phyloP scores from a whole-genome alignment of 2,888 invertebrate genomes.

The Acleris holmiana region DNA sequence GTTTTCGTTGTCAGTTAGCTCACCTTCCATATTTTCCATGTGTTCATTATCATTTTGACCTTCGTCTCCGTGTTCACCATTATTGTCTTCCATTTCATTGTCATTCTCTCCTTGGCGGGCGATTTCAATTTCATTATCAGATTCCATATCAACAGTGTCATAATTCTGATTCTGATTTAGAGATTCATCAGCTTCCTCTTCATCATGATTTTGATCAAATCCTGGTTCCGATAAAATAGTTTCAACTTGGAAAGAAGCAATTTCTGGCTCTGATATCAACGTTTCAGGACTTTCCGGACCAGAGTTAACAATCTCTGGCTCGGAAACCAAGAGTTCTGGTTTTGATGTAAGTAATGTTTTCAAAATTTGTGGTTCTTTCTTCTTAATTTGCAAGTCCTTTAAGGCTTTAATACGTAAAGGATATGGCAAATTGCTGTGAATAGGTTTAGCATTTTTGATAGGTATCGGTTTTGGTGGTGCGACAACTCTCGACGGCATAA shows the following conservation, averaged over 20 bases:
- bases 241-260: conserved; percentile 81
- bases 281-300: conserved; percentile 81
- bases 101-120: conserved; percentile 66
- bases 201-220: conserved; percentile 58
- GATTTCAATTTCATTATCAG: conserved; percentile 80
- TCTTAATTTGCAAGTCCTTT: conserved; percentile 80
- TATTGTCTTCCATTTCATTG: conserved; percentile 49
- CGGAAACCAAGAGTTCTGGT: conserved; percentile 76
- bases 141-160: conserved; percentile 79
- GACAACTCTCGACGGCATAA: conserved; percentile 59
- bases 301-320: conserved; percentile 80
- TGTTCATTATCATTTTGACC: conserved; percentile 48
- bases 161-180: conserved; percentile 68
- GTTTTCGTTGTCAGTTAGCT: conserved; percentile 58
- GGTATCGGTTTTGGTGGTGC: conserved; percentile 73
- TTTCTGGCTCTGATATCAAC: conserved; percentile 80
- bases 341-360: conserved; percentile 77
- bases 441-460: conserved; percentile 61
- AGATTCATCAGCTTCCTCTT: conserved; percentile 43
- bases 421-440: conserved; percentile 74
- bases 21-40: conserved; percentile 50
- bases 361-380: conserved; percentile 80
- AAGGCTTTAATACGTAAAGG: conserved; percentile 79
- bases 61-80: conserved; percentile 50
- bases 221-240: conserved; percentile 76